Percentiles rank a stretch among this genome's conserved stretches.
Conservation (phyloP, 2,797 vertebrate genomes). For the Hypotaenidia philippensis region DNA sequence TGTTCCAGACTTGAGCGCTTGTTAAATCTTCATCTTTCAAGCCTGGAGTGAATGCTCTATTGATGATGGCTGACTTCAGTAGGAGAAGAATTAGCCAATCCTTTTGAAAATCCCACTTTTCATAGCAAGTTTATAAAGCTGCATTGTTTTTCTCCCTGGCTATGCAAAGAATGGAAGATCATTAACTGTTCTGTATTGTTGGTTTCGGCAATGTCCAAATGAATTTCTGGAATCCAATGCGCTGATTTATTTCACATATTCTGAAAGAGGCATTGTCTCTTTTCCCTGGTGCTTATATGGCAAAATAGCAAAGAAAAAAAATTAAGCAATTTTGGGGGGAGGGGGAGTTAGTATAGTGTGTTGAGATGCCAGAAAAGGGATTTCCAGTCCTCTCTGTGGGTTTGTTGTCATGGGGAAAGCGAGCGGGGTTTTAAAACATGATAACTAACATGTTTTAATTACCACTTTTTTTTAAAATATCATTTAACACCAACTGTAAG, state of each 20-base stretch:
- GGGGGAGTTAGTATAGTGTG: neutral
- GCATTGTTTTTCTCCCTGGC: slow-evolving; percentile 34
- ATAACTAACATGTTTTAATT: slow-evolving; percentile 60
- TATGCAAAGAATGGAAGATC: slow-evolving; percentile 44
- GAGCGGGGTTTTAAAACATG: slow-evolving; percentile 43
- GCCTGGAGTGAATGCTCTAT: neutral
- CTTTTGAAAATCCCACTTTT: slow-evolving; percentile 41
- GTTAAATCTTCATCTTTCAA: neutral
- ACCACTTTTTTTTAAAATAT: neutral
- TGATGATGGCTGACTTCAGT: slow-evolving; percentile 27
- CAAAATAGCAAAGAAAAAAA: slow-evolving; percentile 26
- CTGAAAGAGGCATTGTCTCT: slow-evolving; percentile 69
- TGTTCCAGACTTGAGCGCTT: neutral
- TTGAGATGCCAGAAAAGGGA: slow-evolving; percentile 5
- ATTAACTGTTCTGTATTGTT: slow-evolving; percentile 61
- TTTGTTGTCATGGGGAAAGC: slow-evolving; percentile 33
- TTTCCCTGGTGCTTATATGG: slow-evolving; percentile 47
- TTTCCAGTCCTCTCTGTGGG: neutral
- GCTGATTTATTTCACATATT: slow-evolving; percentile 55
- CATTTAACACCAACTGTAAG: slow-evolving; percentile 36
- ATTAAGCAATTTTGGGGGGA: neutral
- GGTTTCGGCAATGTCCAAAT: slow-evolving; percentile 38
- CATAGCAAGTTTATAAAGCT: slow-evolving; percentile 27
- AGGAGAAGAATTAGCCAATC: neutral
- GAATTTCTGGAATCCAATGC: slow-evolving; percentile 63